Base-by-base conservation (phyloP, 1,140 invertebrate species). In the Copidosoma floridanum region DNA sequence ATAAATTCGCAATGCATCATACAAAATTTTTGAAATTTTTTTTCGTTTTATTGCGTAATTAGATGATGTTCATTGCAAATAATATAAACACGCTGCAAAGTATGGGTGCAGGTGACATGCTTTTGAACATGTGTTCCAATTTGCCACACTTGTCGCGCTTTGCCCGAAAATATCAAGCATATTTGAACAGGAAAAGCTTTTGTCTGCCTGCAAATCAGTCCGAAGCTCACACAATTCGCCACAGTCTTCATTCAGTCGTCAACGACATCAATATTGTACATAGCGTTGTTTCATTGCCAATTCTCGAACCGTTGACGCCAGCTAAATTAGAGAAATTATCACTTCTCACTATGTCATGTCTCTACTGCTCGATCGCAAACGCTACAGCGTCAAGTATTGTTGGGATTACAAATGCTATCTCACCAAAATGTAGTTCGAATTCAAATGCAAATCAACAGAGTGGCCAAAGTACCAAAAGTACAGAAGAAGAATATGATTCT, bases 211-310 rank as follows among this genome's bases (percentile, higher is more conserved):
- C 85, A 2, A 88, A 86, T 65, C 84, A 90, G 67, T 84, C 87
- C 26, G 90, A 92, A 67, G 90, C 92, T 54, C 83, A 88, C 50
- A 83, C 86, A 54, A 83, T 91, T 72, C 85, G 85, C 73, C 83
- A 82, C 65, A 94, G 90, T 66, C 82, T 91, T 47, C 88, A 90
- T 67, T 84, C 86, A 56, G 81, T 94, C 27, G 84, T 93, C 21
- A 88, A 89, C 63, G 94, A 97, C 71, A 87, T 95, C 40, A 88
- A 87, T 43, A 87, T 95, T 44, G 87, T 93, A 35, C 89, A 88
- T 69, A 87, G 88, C 65, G 91, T 92, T 1, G 82, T 95, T 57
- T 90, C 89, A 14, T 76, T 97, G 54, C 94, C 93, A 2, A 86
- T 94, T 54, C 74, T 95, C 23, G 94, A 97, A 76, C 94, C 94